phyloP scores from a whole-genome alignment of 2,888 invertebrate species.

The Heteromyza rotundicornis region DNA sequence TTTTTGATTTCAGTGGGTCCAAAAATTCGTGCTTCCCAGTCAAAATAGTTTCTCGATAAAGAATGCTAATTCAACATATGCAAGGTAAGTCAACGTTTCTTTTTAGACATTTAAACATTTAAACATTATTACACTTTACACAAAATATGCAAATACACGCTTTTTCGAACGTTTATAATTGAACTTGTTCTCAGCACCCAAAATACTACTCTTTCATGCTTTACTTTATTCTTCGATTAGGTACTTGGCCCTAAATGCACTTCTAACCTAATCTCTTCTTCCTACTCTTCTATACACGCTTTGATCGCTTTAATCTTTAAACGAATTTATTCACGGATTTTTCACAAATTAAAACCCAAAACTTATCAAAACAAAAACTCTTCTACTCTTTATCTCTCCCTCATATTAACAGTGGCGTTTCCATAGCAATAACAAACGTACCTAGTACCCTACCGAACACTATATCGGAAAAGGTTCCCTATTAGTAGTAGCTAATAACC shows the following conservation, averaged over 20 bases:
- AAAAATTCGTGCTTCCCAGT: constrained; percentile 67
- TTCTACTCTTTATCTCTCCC: constrained; percentile 20
- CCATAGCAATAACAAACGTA: constrained; percentile 44
- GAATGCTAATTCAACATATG: constrained; percentile 66
- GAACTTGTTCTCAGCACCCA: too few relatives aligned
- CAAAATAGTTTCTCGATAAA: constrained; percentile 65
- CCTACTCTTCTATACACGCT: neutral
- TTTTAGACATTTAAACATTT: too few relatives aligned
- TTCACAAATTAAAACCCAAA: constrained; percentile 2
- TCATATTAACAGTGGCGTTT: constrained; percentile 49
- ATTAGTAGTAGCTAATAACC: neutral
- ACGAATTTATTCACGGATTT: too few relatives aligned
- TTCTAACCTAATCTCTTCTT: constrained; percentile 2
- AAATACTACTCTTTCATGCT: too few relatives aligned
- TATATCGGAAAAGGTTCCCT: constrained; percentile 52
- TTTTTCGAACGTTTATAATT: too few relatives aligned
- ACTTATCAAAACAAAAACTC: neutral
- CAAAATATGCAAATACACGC: too few relatives aligned
- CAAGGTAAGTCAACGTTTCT: constrained; percentile 64
- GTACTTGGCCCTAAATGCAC: too few relatives aligned
- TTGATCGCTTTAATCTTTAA: neutral
- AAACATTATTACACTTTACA: too few relatives aligned
- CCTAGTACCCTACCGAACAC: constrained; percentile 44
- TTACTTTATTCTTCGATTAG: too few relatives aligned
- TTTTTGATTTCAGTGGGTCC: constrained; percentile 63